These are phyloP conservation scores for Carduelis carduelis DNA, from an alignment of 2,797 vertebrate species.

Conservation along the genomic window DNA sequence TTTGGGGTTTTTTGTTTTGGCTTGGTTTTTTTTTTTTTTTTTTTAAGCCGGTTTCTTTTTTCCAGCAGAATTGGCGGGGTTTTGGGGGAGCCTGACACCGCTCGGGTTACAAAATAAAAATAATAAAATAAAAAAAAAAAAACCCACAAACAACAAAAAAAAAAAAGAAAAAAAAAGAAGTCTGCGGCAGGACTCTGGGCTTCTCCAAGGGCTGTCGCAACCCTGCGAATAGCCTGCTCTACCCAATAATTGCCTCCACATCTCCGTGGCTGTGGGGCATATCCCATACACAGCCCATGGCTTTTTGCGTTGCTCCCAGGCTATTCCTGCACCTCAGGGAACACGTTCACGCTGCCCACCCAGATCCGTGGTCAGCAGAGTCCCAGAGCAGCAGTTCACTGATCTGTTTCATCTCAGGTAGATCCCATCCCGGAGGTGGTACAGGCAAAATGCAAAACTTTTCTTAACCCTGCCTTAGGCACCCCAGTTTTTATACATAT, in stretches of 20 bases:
- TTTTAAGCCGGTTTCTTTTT: neutral
- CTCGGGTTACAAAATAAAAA: neutral
- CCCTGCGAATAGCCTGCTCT: neutral
- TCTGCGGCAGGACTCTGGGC: neutral
- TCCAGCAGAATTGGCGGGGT: neutral
- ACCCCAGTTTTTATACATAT: neutral
- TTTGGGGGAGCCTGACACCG: neutral
- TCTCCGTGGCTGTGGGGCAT: neutral
- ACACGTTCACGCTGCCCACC: neutral
- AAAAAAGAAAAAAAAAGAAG: neutral
- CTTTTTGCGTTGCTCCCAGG: neutral
- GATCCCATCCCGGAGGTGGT: neutral
- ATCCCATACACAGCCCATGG: neutral
- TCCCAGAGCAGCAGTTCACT: neutral
- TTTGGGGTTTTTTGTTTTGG: neutral
- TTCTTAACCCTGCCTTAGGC: neutral
- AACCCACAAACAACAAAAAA: no score
- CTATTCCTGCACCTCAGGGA: fast-evolving
- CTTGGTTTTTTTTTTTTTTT: no score
- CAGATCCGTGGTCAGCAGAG: fast-evolving
- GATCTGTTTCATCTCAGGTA: neutral
- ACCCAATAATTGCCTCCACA: fast-evolving
- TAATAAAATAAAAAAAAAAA: no score
- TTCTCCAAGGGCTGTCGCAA: neutral
- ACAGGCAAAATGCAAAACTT: neutral